Evolutionary conservation across 2,888 invertebrate species (phyloP).

Genomic region (Itoplectis maculator): DNA sequence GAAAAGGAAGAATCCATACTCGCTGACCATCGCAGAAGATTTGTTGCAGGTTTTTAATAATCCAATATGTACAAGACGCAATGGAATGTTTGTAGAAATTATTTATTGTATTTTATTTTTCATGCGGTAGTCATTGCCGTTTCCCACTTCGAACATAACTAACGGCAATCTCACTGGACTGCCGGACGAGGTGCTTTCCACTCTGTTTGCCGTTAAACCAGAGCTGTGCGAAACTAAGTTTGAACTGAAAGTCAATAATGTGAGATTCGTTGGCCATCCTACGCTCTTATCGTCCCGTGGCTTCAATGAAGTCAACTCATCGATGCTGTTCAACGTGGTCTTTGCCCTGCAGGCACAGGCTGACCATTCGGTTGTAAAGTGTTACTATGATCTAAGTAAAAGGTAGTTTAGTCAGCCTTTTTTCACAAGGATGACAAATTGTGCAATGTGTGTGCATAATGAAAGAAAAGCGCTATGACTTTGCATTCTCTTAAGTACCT

Average conservation of each 20-base stretch:
- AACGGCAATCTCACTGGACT: slow-evolving; percentile 90
- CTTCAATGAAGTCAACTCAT: slow-evolving; percentile 89
- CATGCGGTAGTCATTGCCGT: slow-evolving; percentile 80
- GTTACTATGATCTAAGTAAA: slow-evolving; percentile 97
- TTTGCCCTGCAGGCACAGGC: slow-evolving; percentile 96
- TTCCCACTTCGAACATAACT: slow-evolving; percentile 79
- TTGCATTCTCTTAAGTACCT: slow-evolving; percentile 21
- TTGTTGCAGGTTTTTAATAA: slow-evolving; percentile 86
- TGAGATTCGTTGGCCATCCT: slow-evolving; percentile 97
- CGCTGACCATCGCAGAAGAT: slow-evolving; percentile 91
- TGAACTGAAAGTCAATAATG: slow-evolving; percentile 97
- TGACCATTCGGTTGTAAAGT: slow-evolving; percentile 96
- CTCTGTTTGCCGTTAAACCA: slow-evolving; percentile 95
- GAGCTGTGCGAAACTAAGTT: slow-evolving; percentile 96
- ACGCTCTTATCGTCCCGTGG: slow-evolving; percentile 90
- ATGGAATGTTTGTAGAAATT: neutral
- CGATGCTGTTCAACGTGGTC: slow-evolving; percentile 93
- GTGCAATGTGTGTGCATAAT: too few relatives aligned
- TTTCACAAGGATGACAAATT: neutral
- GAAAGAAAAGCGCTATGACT: neutral
- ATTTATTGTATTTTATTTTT: slow-evolving; percentile 41
- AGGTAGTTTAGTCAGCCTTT: slow-evolving; percentile 77
- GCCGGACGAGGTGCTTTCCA: slow-evolving; percentile 94
- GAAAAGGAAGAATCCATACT: slow-evolving; percentile 92
- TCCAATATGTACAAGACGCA: neutral